Evolutionary conservation across 2,888 invertebrate species (phyloP).

Genomic region (Drosophila basisetae): DNA sequence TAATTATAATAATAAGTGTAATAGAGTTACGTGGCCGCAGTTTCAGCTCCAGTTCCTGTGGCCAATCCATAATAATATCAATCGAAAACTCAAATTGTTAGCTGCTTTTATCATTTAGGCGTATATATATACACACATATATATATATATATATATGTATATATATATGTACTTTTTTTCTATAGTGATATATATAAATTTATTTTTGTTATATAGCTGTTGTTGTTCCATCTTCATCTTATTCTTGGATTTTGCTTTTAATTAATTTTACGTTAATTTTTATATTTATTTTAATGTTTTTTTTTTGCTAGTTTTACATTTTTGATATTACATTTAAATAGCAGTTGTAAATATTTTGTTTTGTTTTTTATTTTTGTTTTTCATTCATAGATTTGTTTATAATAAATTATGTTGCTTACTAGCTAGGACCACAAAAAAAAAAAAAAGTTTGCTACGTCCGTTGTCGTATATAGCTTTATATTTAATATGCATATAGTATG

Average conservation of each 20-base stretch:
- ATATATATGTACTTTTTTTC: conserved; percentile 41
- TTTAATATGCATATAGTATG: conserved; percentile 18
- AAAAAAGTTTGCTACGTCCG: conserved; percentile 76
- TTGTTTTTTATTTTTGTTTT: conserved; percentile 35
- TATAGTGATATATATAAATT: conserved; percentile 56
- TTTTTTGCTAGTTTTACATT: conserved; percentile 63
- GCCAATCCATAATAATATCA: conserved; percentile 64
- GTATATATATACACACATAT: background rate
- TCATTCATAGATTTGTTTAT: conserved; percentile 61
- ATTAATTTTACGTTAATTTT: conserved; percentile 15
- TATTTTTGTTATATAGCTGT: conserved; percentile 62
- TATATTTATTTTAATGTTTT: conserved; percentile 11
- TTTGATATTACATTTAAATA: conserved; percentile 74
- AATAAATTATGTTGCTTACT: conserved; percentile 77
- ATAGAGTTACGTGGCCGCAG: conserved; percentile 52
- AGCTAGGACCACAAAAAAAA: conserved; percentile 77
- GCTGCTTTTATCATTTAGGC: conserved; percentile 37
- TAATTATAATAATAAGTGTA: conserved; percentile 53
- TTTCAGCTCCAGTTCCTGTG: conserved; percentile 37
- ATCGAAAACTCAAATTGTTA: conserved; percentile 66
- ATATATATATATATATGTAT: conserved; percentile 8
- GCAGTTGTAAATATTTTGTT: conserved; percentile 55
- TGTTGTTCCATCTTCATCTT: conserved; percentile 13
- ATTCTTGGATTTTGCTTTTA: conserved; percentile 18
- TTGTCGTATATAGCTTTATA: conserved; percentile 58